Evolutionary conservation across 2,888 invertebrate genomes (phyloP).

Genomic region (Labia minor): DNA sequence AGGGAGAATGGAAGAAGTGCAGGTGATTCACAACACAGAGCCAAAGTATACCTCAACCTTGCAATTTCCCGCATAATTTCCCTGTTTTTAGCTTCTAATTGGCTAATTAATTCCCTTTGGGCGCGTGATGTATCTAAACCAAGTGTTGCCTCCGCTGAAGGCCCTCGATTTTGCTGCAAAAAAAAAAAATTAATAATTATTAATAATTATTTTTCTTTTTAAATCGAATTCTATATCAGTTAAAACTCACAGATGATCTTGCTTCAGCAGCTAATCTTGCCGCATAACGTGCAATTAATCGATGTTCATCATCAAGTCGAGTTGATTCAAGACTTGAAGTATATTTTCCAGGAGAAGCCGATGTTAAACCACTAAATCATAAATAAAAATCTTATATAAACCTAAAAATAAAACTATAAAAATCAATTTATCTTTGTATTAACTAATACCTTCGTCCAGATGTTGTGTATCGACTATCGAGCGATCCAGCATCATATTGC

Average conservation of each 20-base stretch:
- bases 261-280: slow-evolving; percentile 89
- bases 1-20: neutral
- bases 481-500: slow-evolving; percentile 65
- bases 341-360: slow-evolving; percentile 34
- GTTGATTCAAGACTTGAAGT: slow-evolving; percentile 35
- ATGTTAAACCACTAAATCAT: slow-evolving; percentile 25
- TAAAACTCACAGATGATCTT: slow-evolving; percentile 52
- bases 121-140: slow-evolving; percentile 76
- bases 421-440: neutral
- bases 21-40: slow-evolving; percentile 34
- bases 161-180: slow-evolving; percentile 47
- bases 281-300: slow-evolving; percentile 92
- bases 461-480: slow-evolving; percentile 54
- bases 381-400: slow-evolving; percentile 27
- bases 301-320: slow-evolving; percentile 81
- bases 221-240: slow-evolving; percentile 9
- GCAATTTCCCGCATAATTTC: slow-evolving; percentile 94
- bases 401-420: neutral
- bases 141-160: slow-evolving; percentile 56
- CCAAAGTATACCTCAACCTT: slow-evolving; percentile 55
- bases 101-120: slow-evolving; percentile 81
- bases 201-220: neutral
- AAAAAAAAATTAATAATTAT: too few relatives aligned
- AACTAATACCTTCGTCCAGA: slow-evolving; percentile 39
- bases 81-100: slow-evolving; percentile 87